Evolutionary conservation across 2,113 vertebrate species (phyloP), one percentile per base, ranked within the genome.

Genomic region (Echinops telfairi): DNA sequence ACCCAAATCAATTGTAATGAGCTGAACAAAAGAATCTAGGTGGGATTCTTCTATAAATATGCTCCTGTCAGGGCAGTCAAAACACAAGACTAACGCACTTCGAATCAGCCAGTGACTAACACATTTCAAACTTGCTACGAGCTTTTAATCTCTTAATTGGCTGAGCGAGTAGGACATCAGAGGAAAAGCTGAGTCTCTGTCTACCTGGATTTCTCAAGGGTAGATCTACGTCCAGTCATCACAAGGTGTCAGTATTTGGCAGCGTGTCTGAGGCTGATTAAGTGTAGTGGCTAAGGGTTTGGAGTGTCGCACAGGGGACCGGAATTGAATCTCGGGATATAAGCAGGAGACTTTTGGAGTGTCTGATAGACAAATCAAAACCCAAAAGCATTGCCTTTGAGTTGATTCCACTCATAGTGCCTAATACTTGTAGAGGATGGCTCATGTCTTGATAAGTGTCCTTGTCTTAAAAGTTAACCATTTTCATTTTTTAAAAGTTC

Each of bases 1-100:
- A 92, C 87, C 95, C 95, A 96, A 96, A 95, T 88, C 96, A 93
- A 62, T 92, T 92, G 92, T 83, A 96, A 91, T 77, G 88, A 97
- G 62, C 58, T 40, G 33, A 95, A 97, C 88, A 95, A 96, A 94
- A 95, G 96, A 68, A 91, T 33, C 29, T 81, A 93, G 83, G 73
- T 88, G 6, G 91, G 96, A 84, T 11, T 91, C 78, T 97, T 94
- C 91, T 80, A 83, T 81, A 83, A 92, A 97, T 94, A 94, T 14
- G 23, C 27, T 95, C 64, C 82, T 38, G 91, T 97, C 83, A 84
- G 88, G 16, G 29, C 86, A 40, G 38, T 89, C 62, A 71, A 92
- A 96, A 86, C 88, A 60, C 36, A 76, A n/a, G 83, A 93, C 88
- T 71, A 94, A 40, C 71, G 95, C 83, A 73, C 64, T 94, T 71